phyloP scores from a whole-genome alignment of 2,113 vertebrate species.

The Azemiops feae region DNA sequence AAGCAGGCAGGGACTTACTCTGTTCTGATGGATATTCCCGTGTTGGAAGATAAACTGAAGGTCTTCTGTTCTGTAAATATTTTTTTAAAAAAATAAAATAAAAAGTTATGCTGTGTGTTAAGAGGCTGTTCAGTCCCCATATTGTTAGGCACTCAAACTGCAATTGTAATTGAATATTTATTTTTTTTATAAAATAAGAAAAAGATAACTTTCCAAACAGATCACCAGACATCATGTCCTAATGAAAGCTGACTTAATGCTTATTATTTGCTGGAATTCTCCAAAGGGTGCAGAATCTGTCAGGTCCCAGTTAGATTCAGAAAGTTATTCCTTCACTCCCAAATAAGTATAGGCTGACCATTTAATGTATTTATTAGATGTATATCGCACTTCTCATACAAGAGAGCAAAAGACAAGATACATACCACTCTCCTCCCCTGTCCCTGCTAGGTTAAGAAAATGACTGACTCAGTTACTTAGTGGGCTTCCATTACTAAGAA shows the following conservation, averaged over 20 bases:
- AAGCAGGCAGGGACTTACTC: constrained; percentile 74
- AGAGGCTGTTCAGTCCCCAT: not conserved
- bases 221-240: not conserved
- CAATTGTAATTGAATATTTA: not conserved
- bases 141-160: not conserved
- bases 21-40: constrained; percentile 96
- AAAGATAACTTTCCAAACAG: not conserved
- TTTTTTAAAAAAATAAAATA: not conserved
- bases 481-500: not conserved
- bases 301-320: not conserved
- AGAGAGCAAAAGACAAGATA: not conserved
- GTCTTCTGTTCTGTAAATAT: constrained; percentile 85
- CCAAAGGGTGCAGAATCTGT: not conserved
- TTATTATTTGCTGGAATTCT: not conserved
- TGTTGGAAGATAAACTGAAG: constrained; percentile 94
- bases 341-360: not conserved
- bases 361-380: not conserved
- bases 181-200: not conserved
- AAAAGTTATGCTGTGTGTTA: not conserved
- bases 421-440: not conserved
- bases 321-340: not conserved
- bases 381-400: not conserved
- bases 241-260: not conserved
- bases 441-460: not conserved
- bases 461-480: not conserved